Evolutionary conservation across 2,113 vertebrate genomes (phyloP), one percentile per base, ranked within the genome.

Genomic region (Dasypus novemcinctus): DNA sequence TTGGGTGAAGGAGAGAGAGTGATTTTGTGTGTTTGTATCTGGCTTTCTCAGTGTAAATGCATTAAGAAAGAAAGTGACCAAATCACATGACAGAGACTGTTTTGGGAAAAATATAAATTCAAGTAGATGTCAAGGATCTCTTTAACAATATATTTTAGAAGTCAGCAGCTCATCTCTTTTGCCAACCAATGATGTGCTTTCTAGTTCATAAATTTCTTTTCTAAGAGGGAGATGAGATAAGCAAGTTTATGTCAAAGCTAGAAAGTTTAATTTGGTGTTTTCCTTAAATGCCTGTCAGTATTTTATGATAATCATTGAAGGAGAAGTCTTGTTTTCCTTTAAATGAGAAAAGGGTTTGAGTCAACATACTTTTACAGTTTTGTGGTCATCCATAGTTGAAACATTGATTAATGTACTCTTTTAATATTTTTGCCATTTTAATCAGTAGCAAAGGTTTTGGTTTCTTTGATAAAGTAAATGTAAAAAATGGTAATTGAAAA

Each of bases 121-220:
- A 96, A 94, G 25, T 82, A 71, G 27, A 74, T 96, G 63, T 86
- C 92, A 97, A 98, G 72, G 75, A 89, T 43, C 79, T 97, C 87
- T 97, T 98, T 96, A 93, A 90, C 94, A 97, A 82, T 72, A 38
- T 97, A 87, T 96, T 98, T 98, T 97, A 92, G 66, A 97, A 96
- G 64, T 96, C 96, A 97, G 49, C 69, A 97, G 72, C 83, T 97
- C 31, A 71, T 88, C 92, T 82, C 75, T 95, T 97, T n/a, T 95
- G 66, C 95, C 93, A 97, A 95, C 80, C 76, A 91, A 31, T 66
- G 92, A n/a, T 80, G 78, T 95, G 80, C 83, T 93, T 95, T 97
- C 75, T 92, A 95, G 87, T 84, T 96, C 94, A 96, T 96, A 97
- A 95, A 95, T 98, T 96, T 91, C 64, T 94, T 92, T 97, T 96